These are phyloP conservation scores for Helicoverpa armigera DNA, from an alignment of 1,140 invertebrate genomes.

Conservation along the genomic window DNA sequence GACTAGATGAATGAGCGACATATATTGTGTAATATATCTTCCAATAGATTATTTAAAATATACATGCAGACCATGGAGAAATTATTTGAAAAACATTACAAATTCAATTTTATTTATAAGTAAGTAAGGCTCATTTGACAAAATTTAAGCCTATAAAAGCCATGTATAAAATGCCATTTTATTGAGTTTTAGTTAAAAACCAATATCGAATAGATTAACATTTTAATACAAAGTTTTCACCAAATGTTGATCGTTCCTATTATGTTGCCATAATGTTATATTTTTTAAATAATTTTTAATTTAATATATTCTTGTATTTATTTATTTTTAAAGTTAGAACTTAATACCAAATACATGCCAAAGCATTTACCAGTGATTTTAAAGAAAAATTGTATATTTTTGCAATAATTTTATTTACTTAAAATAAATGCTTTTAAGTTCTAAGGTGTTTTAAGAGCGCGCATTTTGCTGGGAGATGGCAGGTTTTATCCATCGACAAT, in stretches of 20 bases:
- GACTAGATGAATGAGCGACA: too few species aligned
- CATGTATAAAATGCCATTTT: too few species aligned
- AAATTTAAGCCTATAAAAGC: too few species aligned
- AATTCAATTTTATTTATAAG: too few species aligned
- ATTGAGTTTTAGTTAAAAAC: too few species aligned
- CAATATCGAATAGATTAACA: conserved; percentile 11
- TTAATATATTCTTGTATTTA: conserved; percentile 2
- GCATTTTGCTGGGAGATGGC: background rate
- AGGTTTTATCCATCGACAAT: background rate
- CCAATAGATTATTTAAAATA: too few species aligned
- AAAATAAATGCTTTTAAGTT: background rate
- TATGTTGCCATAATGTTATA: conserved; percentile 67
- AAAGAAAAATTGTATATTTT: background rate
- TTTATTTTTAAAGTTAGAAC: conserved; percentile 32
- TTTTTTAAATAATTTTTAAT: conserved; percentile 7
- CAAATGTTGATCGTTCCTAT: conserved; percentile 61
- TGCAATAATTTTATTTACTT: background rate
- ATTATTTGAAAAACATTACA: too few species aligned
- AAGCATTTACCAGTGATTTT: conserved; percentile 43
- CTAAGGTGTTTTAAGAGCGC: background rate
- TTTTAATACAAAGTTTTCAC: conserved; percentile 9
- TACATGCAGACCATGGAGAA: too few species aligned
- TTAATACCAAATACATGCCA: conserved; percentile 44
- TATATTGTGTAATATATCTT: too few species aligned
- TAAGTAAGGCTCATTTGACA: too few species aligned